Base-by-base conservation (phyloP, 1,140 invertebrate species). In the Condylostylus longicornis region DNA sequence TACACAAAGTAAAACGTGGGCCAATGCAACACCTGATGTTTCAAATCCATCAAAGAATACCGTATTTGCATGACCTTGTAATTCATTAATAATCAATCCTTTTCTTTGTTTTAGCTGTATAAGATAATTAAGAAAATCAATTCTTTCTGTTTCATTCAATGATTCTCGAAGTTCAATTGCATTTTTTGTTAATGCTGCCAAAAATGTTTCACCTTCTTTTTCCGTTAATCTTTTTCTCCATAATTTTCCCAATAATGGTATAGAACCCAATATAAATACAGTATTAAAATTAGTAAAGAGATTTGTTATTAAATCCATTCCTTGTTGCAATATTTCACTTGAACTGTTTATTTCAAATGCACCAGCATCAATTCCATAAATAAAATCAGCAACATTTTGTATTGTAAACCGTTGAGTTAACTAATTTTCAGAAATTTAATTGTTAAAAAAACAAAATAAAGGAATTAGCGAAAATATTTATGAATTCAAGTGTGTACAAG, bases 321-420 rank as follows among this genome's bases (percentile, higher is more conserved):
- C n/a, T n/a, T n/a, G n/a, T n/a, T n/a, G n/a, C n/a, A n/a, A n/a
- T n/a, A n/a, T n/a, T n/a, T n/a, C n/a, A n/a, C n/a, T n/a, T n/a
- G n/a, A n/a, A n/a, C n/a, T n/a, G n/a, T n/a, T n/a, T n/a, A n/a
- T n/a, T n/a, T n/a, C n/a, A n/a, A n/a, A n/a, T n/a, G n/a, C n/a
- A n/a, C n/a, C n/a, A n/a, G 61, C 52, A 19, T 63, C 52, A 10
- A 70, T 49, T 6, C 66, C 67, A 40, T 70, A 53, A 1, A 62
- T 67, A n/a, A 59, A 60, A 33, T 54, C 62, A 3, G 64, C 58
- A 5, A 70, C 59, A n/a, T 65, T 59, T 23, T 70, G 67, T 0
- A 58, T 58, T 2, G 67, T 69, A 32, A 57, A 70, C 37, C 58
- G 55, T 2, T 53, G 33, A 10, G 55, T 60, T 2, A 58, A 44